phyloP scores from a whole-genome alignment of 2,797 vertebrate species.

The Melanogrammus aeglefinus region DNA sequence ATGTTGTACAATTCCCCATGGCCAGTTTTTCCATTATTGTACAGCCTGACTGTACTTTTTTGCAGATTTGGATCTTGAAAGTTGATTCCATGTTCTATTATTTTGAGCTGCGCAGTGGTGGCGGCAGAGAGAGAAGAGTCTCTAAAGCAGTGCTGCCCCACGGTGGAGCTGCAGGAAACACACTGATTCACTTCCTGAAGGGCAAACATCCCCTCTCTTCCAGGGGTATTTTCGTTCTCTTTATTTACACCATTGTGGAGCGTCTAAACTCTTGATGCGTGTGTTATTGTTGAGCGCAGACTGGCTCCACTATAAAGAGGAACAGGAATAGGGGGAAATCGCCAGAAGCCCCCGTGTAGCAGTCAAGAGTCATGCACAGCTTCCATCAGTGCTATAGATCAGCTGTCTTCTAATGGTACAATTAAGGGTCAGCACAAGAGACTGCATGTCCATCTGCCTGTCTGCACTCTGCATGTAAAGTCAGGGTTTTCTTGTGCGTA shows the following conservation, averaged over 20 bases:
- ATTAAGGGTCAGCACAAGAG: constrained; percentile 11
- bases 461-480: background rate
- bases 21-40: background rate
- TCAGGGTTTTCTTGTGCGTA: constrained; percentile 7
- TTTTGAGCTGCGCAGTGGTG: background rate
- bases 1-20: background rate
- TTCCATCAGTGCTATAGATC: constrained; percentile 16
- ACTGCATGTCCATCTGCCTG: constrained; percentile 35
- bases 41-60: background rate
- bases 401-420: constrained; percentile 17
- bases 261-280: constrained; percentile 27
- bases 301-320: constrained; percentile 26
- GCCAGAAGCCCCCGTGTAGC: background rate
- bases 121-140: constrained; percentile 37
- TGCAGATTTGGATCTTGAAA: no score
- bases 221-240: constrained; percentile 70
- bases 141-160: constrained; percentile 18
- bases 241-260: constrained; percentile 54
- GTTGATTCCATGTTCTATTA: no score
- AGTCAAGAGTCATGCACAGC: background rate
- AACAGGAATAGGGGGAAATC: background rate
- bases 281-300: constrained; percentile 8
- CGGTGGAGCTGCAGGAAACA: constrained; percentile 59
- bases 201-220: constrained; percentile 63
- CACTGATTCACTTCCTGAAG: constrained; percentile 71